Evolutionary conservation across 92 coral and sea anemone genomes (phyloP).

Genomic region (Parazoanthus swiftii): DNA sequence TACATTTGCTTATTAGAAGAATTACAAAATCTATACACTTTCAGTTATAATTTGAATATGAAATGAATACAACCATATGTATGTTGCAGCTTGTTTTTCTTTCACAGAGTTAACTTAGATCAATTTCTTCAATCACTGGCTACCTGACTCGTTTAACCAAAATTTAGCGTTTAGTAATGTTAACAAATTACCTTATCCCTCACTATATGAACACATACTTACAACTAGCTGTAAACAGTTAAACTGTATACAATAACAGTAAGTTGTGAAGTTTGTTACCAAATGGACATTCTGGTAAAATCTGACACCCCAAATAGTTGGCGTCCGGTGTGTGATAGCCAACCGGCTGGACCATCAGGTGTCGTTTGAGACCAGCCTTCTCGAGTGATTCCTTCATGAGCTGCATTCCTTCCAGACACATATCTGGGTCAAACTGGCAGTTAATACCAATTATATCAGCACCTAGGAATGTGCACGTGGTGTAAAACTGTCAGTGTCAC

Average conservation of each 20-base stretch:
- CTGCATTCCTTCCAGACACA: no score
- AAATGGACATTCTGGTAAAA: constrained; percentile 62
- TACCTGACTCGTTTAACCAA: background rate
- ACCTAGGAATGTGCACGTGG: constrained; percentile 39
- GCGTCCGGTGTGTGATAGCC: constrained; percentile 57
- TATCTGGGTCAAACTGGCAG: constrained; percentile 63
- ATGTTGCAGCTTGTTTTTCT: no score
- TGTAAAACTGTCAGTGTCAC: constrained; percentile 30
- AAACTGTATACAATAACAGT: background rate
- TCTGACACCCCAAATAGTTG: constrained; percentile 42
- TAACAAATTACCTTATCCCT: background rate
- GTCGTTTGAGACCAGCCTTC: constrained; percentile 52
- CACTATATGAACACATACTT: no score
- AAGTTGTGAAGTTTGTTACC: constrained; percentile 39
- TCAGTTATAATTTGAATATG: no score
- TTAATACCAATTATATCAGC: constrained; percentile 32
- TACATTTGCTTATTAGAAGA: no score
- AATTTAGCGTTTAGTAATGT: background rate
- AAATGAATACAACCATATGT: no score
- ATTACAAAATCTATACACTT: no score
- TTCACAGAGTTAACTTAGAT: no score
- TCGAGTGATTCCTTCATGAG: constrained; percentile 52
- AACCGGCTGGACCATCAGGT: no score
- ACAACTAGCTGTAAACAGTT: no score
- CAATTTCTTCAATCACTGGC: no score